Base-by-base conservation (phyloP, 2,888 invertebrate genomes). In the Lomographa bimaculata region DNA sequence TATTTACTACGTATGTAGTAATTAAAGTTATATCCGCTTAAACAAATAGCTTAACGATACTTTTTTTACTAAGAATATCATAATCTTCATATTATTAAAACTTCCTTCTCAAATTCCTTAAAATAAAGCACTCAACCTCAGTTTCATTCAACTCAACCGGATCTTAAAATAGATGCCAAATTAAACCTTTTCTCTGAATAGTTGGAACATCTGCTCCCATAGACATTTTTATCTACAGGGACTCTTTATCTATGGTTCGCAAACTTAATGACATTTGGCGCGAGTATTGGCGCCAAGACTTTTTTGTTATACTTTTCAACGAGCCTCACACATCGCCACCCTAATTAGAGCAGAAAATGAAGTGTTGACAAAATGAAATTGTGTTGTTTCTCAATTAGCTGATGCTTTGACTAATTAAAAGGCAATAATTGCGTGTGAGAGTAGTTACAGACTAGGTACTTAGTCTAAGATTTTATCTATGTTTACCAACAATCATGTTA, bases 271-370 rank as follows among this genome's bases (percentile, higher is more conserved):
- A 71, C 71, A 42, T 67, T 68, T 64, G 69, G 76, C 71, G 71
- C 70, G 64, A 73, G 71, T 67, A 60, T 73, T 73, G 80, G 79
- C 79, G 79, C 78, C 79, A 61, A 57, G 64, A 62, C 57, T 60
- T 54, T 54, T 57, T 57, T 51, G 48, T 57, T n/a, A n/a, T n/a
- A n/a, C n/a, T 56, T 56, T 54, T 57, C 51, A 30, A 37, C 43
- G 57, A 32, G 18, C 79, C 78, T 76, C 80, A 83, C 82, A 79
- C 79, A 66, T 69, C 45, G 74, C 60, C 41, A 30, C 28, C 14
- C 37, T 67, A 65, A 71, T 71, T 73, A 73, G 57, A 43, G 4
- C 4, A 44, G 50, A 57, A 54, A 66, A 60, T 46, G 18, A 18
- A 12, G 8, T 32, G 30, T 32, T 37, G 23, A 45, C 30, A 41